Conservation (phyloP, 92 coral and sea anemone species). For the Epizoanthus rinbou region DNA sequence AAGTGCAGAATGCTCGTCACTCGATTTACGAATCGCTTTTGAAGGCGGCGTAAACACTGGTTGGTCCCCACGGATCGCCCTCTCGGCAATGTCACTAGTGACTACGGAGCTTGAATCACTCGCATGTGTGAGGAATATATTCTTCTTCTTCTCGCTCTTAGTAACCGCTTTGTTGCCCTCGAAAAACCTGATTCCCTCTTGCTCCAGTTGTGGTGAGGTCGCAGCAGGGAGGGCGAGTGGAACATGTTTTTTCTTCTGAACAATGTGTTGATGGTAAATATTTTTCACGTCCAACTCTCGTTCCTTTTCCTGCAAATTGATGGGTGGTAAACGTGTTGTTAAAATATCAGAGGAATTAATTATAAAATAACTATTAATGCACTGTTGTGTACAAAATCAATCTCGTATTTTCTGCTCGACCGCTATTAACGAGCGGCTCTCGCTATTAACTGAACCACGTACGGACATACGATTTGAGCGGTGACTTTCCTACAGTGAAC, state of each 20-base stretch:
- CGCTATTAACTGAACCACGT: too few relatives aligned
- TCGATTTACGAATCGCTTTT: slow-evolving; percentile 21
- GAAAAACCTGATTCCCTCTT: slow-evolving; percentile 8
- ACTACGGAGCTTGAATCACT: slow-evolving; percentile 70
- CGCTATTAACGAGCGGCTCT: too few relatives aligned
- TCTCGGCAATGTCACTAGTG: slow-evolving; percentile 43
- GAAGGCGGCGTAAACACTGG: slow-evolving; percentile 22
- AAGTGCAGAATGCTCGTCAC: not conserved
- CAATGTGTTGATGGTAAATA: slow-evolving; percentile 87
- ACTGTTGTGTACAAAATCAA: not conserved
- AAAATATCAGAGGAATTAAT: not conserved
- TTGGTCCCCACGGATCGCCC: slow-evolving; percentile 9
- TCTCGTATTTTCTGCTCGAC: too few relatives aligned
- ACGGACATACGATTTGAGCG: too few relatives aligned
- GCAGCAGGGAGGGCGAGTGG: slow-evolving; percentile 73
- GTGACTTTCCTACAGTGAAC: too few relatives aligned
- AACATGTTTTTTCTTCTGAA: slow-evolving; percentile 67
- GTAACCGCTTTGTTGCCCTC: slow-evolving; percentile 30
- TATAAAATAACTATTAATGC: not conserved
- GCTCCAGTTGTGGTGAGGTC: slow-evolving; percentile 13
- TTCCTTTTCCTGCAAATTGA: slow-evolving; percentile 74
- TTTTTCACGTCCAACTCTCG: slow-evolving; percentile 82
- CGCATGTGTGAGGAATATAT: slow-evolving; percentile 73
- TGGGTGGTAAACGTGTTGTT: slow-evolving; percentile 3
- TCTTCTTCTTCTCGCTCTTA: slow-evolving; percentile 52